Conservation (phyloP, 2,797 vertebrate species). For the Brachymystax lenok region DNA sequence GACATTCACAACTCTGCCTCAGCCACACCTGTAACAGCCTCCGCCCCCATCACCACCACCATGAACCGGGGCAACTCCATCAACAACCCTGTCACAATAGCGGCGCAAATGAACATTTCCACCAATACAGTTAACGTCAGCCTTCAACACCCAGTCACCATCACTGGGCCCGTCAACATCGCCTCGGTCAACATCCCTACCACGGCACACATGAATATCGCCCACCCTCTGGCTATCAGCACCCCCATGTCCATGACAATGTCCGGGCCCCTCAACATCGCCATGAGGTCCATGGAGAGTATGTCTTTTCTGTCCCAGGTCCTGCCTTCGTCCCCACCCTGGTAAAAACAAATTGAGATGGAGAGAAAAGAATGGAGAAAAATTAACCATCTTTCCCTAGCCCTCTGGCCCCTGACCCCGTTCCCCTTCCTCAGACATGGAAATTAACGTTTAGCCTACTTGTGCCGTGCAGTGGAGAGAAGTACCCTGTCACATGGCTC, state of each 20-base stretch:
- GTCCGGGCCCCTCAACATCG: slow-evolving; percentile 89
- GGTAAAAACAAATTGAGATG: slow-evolving; percentile 73
- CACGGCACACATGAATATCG: slow-evolving; percentile 88
- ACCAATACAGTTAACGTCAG: slow-evolving; percentile 96
- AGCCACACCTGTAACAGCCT: slow-evolving; percentile 68
- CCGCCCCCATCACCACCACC: slow-evolving; percentile 70
- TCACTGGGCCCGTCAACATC: slow-evolving; percentile 95
- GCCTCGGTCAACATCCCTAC: slow-evolving; percentile 77
- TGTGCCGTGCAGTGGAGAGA: slow-evolving; percentile 43
- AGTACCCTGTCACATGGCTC: slow-evolving; percentile 40
- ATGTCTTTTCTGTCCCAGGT: slow-evolving; percentile 96
- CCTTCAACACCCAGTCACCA: slow-evolving; percentile 95
- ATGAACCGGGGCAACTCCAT: slow-evolving; percentile 71
- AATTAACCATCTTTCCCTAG: slow-evolving; percentile 34
- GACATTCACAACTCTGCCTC: slow-evolving; percentile 75
- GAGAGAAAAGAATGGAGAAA: slow-evolving; percentile 62
- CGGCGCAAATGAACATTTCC: slow-evolving; percentile 97
- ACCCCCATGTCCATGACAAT: slow-evolving; percentile 93
- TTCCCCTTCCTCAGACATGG: slow-evolving; percentile 43
- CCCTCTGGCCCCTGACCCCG: slow-evolving; percentile 27
- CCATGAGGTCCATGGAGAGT: slow-evolving; percentile 88
- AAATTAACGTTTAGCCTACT: slow-evolving; percentile 54
- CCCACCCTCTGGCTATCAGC: slow-evolving; percentile 96
- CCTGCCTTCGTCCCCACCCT: slow-evolving; percentile 93
- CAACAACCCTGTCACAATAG: slow-evolving; percentile 91